Percentiles rank a stretch among this genome's conserved stretches.
Evolutionary conservation across 2,888 invertebrate species (phyloP).

Genomic region (Uloborus plumipes): DNA sequence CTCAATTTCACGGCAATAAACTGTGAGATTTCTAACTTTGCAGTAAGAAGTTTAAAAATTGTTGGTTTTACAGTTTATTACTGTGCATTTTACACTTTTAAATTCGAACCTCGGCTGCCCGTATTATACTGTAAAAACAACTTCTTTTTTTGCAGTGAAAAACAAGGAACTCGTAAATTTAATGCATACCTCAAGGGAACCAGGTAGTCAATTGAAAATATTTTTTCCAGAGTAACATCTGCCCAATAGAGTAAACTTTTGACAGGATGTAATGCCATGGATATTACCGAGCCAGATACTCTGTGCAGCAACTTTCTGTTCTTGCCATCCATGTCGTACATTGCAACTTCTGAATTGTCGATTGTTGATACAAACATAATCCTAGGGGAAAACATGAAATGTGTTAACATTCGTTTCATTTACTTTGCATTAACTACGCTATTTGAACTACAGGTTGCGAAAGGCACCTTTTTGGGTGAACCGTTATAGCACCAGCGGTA

Average conservation of each 20-base stretch:
- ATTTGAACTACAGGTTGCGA: too few species aligned
- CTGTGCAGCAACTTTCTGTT: conserved; percentile 70
- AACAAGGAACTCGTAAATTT: background rate
- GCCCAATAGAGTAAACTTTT: conserved; percentile 64
- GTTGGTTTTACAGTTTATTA: too few species aligned
- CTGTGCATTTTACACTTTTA: too few species aligned
- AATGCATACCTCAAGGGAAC: conserved; percentile 11
- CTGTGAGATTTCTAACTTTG: too few species aligned
- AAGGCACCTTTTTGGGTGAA: too few species aligned
- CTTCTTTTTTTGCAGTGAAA: too few species aligned
- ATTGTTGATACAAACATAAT: conserved; percentile 76
- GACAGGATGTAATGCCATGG: conserved; percentile 50
- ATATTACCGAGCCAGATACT: conserved; percentile 36
- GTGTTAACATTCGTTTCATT: background rate
- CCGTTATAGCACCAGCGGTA: too few species aligned
- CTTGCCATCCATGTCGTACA: conserved; percentile 79
- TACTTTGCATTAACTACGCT: background rate
- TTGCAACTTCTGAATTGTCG: conserved; percentile 75
- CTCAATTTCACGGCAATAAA: too few species aligned
- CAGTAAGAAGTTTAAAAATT: too few species aligned
- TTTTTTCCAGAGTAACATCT: conserved; percentile 46
- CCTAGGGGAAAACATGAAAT: background rate
- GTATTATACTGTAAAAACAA: too few species aligned
- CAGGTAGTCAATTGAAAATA: conserved; percentile 25
- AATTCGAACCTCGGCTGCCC: too few species aligned